Conservation (phyloP, 2,113 vertebrate genomes). For the Natator depressus region DNA sequence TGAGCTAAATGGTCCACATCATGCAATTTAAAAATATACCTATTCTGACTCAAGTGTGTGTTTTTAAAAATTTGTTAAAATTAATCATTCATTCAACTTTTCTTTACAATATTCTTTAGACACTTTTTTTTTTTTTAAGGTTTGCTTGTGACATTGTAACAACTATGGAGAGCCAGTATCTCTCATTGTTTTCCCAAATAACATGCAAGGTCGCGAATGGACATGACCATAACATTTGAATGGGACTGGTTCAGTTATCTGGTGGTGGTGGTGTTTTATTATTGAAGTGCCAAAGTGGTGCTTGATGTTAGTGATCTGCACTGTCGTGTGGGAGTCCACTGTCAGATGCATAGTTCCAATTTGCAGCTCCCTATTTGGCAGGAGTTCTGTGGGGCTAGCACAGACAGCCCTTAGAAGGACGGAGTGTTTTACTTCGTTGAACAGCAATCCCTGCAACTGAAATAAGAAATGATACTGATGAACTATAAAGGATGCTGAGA, state of each 20-base stretch:
- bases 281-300: not conserved
- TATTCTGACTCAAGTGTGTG: not conserved
- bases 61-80: not conserved
- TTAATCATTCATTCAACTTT: not conserved
- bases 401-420: not conserved
- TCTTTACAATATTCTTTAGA: not conserved
- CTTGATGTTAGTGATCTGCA: not conserved
- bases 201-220: not conserved
- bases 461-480: rapidly evolving
- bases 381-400: not conserved
- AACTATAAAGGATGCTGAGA: not conserved
- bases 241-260: not conserved
- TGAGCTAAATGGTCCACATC: not conserved
- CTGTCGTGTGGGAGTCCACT: not conserved
- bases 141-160: not conserved
- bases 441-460: not conserved
- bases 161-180: not conserved
- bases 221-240: not conserved
- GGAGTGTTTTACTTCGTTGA: not conserved
- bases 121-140: not conserved
- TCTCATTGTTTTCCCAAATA: not conserved
- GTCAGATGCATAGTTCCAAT: not conserved
- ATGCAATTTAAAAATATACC: not conserved
- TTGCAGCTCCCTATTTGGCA: not conserved
- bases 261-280: not conserved